phyloP scores from a whole-genome alignment of 2,888 invertebrate genomes.

The Bombylius major region DNA sequence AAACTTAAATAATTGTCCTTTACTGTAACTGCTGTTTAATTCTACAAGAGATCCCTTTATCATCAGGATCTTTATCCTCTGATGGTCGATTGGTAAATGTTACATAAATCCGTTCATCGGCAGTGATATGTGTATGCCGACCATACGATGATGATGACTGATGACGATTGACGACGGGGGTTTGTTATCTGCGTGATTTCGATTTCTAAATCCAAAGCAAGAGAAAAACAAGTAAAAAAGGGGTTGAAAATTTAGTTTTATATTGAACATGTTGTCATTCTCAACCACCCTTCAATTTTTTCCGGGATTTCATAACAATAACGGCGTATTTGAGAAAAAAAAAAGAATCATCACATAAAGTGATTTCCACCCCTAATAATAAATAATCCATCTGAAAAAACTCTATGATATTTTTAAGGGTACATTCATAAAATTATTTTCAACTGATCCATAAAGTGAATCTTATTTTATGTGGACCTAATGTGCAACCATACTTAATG shows the following conservation, averaged over 20 bases:
- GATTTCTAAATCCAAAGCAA: not conserved
- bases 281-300: not conserved
- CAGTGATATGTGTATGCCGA: not conserved
- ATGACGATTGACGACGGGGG: not conserved
- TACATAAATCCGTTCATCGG: not conserved
- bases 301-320: not conserved
- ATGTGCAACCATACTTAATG: conserved; percentile 12
- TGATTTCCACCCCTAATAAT: not conserved
- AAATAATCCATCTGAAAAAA: not conserved
- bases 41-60: too few species aligned
- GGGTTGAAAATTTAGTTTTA: not conserved
- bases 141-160: not conserved
- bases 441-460: too few species aligned
- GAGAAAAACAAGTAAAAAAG: not conserved
- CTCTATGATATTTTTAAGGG: too few species aligned
- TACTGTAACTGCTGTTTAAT: too few species aligned
- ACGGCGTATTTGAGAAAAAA: too few species aligned
- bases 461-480: not conserved
- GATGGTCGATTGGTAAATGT: not conserved
- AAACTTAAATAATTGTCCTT: too few species aligned
- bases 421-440: too few species aligned
- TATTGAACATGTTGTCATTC: not conserved
- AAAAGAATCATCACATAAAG: not conserved
- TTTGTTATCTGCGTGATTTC: not conserved
- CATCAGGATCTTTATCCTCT: not conserved